Evolutionary conservation across 2,113 vertebrate species (phyloP), one percentile per base, ranked within the genome.

Genomic region (Phyllostomus discolor): DNA sequence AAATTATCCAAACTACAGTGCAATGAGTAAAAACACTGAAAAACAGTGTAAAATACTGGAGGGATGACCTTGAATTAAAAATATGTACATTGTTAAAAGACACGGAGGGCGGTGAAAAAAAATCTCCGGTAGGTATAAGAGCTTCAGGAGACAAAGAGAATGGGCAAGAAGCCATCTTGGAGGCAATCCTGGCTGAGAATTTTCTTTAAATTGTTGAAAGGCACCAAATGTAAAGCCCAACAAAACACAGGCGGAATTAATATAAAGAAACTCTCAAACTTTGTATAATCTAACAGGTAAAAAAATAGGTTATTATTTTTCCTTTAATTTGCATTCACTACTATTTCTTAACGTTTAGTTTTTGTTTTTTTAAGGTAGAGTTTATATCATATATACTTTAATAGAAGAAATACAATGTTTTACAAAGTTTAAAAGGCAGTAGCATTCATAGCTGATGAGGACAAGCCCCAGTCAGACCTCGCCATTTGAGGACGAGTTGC

Each of bases 161-260:
- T 9, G 35, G 81, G 20, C 14, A 80, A 41, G 73, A 82, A 67
- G 16, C n/a, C 33, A 31, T 10, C 69, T 41, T 78, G 48, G 41
- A 90, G 57, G 35, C n/a, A 1, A 48, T 78, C 33, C 28, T n/a
- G 35, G 50, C 7, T 75, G 24, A 59, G 72, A 62, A 81, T 76
- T 80, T 93, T 88, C 57, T 80, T 84, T 70, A 92, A 92, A 15
- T 50, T 62, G 46, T 59, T 81, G 43, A 93, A 95, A 67, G 78
- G 43, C 24, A 81, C 4, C 22, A 73, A 38, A 38, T 35, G 6
- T 59, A 84, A 94, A 88, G 70, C 20, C 19, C 17, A 88, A 48
- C 31, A 48, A 79, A 88, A 31, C 17, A 2, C 9, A 81, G 70
- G 5, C 20, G 26, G 35, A 67, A 79, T 54, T n/a, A 70, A 73